Percentiles rank a stretch among this genome's conserved stretches.
These are phyloP conservation scores for Goniozus legneri DNA, from an alignment of 1,140 invertebrate genomes.

Conservation along the genomic window DNA sequence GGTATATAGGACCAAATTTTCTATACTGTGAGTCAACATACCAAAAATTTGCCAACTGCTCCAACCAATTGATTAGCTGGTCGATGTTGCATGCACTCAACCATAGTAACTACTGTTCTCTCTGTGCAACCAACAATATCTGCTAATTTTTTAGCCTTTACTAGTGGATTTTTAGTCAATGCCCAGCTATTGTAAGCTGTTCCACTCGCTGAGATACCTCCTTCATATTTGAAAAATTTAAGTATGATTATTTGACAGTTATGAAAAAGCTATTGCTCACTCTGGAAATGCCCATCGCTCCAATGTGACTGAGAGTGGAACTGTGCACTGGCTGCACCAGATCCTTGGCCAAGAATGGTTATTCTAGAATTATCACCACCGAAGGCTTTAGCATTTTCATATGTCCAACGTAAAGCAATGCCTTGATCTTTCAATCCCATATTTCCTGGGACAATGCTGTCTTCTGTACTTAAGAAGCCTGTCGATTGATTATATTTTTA, in stretches of 20 bases:
- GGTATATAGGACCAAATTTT: background rate
- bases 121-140: conserved; percentile 61
- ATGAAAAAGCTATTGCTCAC: conserved; percentile 30
- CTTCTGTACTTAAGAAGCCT: conserved; percentile 49
- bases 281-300: background rate
- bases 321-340: conserved; percentile 46
- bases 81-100: background rate
- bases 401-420: conserved; percentile 54
- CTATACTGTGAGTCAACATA: background rate
- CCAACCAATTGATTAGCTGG: background rate
- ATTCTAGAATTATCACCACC: conserved; percentile 48
- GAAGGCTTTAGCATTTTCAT: conserved; percentile 46
- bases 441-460: conserved; percentile 48
- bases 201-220: conserved; percentile 71
- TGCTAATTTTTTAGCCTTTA: conserved; percentile 63
- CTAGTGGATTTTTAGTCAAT: conserved; percentile 57
- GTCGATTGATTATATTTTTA: background rate
- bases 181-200: conserved; percentile 67
- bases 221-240: conserved; percentile 25
- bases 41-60: background rate
- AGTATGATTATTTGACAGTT: background rate
- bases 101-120: background rate
- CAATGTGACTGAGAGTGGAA: conserved; percentile 53
- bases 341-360: conserved; percentile 45
- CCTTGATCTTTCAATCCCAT: conserved; percentile 55